Evolutionary conservation across 2,113 vertebrate genomes (phyloP).

Genomic region (Xiphophorus couchianus): DNA sequence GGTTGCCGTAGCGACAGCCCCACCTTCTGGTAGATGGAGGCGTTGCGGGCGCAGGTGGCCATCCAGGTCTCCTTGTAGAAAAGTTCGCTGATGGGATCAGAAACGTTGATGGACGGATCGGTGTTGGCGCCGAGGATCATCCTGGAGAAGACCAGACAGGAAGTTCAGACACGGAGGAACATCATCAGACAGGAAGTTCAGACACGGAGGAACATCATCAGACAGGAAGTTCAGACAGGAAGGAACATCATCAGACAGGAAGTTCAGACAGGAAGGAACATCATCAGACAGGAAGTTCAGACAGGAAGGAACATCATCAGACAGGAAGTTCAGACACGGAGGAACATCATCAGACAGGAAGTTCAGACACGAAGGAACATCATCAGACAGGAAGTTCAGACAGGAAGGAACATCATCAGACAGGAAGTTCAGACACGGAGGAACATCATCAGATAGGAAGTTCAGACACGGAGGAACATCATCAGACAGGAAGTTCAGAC

Average conservation of each 20-base stretch:
- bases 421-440: too few species aligned
- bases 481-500: neutral
- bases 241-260: too few species aligned
- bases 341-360: too few species aligned
- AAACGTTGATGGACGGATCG: constrained; percentile 82
- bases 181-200: neutral
- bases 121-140: constrained; percentile 85
- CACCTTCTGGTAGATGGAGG: constrained; percentile 93
- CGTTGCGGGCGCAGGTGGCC: constrained; percentile 88
- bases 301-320: too few species aligned
- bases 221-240: too few species aligned
- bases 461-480: neutral
- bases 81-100: constrained; percentile 91
- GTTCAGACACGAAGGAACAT: neutral
- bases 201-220: neutral
- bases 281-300: neutral
- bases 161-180: neutral
- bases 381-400: neutral
- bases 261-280: neutral
- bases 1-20: neutral
- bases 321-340: neutral
- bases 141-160: constrained; percentile 67
- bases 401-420: too few species aligned
- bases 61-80: constrained; percentile 99
- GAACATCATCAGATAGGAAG: too few species aligned